phyloP scores from a whole-genome alignment of 1,140 invertebrate genomes.

The Drosophila micromelanica region DNA sequence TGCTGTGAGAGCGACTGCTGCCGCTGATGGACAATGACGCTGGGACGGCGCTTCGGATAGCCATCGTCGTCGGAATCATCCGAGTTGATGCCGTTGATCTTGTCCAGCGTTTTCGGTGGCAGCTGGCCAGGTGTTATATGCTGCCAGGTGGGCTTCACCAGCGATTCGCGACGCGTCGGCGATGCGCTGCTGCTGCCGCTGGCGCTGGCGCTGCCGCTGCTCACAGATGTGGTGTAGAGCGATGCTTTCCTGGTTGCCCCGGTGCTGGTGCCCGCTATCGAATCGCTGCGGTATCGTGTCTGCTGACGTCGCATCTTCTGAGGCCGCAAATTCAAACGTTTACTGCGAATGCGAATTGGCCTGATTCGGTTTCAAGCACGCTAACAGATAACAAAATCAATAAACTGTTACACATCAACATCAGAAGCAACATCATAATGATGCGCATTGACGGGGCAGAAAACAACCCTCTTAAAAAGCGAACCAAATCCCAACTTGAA shows the following conservation, averaged over 20 bases:
- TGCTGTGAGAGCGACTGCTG: constrained; percentile 72
- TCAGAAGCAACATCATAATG: background rate
- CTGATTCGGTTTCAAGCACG: constrained; percentile 31
- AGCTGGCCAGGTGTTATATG: constrained; percentile 80
- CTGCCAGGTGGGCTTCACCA: constrained; percentile 84
- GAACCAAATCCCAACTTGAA: constrained; percentile 9
- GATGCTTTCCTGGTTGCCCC: constrained; percentile 56
- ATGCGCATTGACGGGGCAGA: constrained; percentile 16
- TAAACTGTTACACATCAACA: constrained; percentile 42
- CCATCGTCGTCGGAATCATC: constrained; percentile 78
- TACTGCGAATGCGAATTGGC: constrained; percentile 22
- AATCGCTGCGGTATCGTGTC: constrained; percentile 73
- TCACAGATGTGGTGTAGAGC: constrained; percentile 25
- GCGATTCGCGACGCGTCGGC: constrained; percentile 71
- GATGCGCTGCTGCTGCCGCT: constrained; percentile 43
- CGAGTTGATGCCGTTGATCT: constrained; percentile 76
- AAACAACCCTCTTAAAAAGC: constrained; percentile 14
- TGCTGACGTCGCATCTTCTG: constrained; percentile 71
- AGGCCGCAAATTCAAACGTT: constrained; percentile 6
- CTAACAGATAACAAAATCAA: constrained; percentile 26
- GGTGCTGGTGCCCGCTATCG: constrained; percentile 58
- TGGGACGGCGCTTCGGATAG: constrained; percentile 74
- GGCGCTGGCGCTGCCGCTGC: background rate
- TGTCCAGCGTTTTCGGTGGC: constrained; percentile 77
- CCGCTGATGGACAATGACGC: constrained; percentile 76